A percentile compares a stretch with the other conserved stretches of the same genome.
Evolutionary conservation across 2,797 vertebrate genomes (phyloP).

Genomic region (Rhinichthys osculus): DNA sequence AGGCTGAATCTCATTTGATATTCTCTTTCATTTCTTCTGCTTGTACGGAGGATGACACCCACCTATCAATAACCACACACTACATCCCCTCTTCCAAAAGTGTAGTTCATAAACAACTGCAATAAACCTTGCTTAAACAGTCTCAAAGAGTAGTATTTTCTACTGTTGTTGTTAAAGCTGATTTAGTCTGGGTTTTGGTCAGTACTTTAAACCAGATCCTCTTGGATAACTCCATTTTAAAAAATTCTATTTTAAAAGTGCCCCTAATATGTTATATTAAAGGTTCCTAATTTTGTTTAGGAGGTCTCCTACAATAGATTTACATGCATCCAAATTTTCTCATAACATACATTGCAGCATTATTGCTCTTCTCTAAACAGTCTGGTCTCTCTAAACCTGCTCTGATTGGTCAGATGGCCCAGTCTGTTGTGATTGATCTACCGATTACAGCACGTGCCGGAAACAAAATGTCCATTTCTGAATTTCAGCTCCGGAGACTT

Average conservation of each 20-base stretch:
- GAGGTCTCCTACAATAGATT: neutral
- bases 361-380: neutral
- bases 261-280: neutral
- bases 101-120: conserved; percentile 16
- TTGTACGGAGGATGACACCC: conserved; percentile 35
- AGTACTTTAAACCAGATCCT: neutral
- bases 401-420: neutral
- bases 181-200: neutral
- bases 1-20: conserved; percentile 62
- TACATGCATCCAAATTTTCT: neutral
- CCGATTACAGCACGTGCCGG: neutral
- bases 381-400: neutral
- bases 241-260: neutral
- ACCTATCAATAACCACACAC: conserved; percentile 26
- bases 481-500: neutral
- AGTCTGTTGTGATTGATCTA: neutral
- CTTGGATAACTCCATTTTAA: neutral
- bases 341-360: neutral
- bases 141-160: neutral
- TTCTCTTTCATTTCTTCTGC: conserved; percentile 70
- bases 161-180: neutral
- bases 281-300: neutral
- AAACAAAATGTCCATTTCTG: neutral
- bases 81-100: neutral
- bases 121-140: conserved; percentile 1